These are phyloP conservation scores for Tetragonula carbonaria DNA, from an alignment of 2,888 invertebrate species.

Conservation along the genomic window DNA sequence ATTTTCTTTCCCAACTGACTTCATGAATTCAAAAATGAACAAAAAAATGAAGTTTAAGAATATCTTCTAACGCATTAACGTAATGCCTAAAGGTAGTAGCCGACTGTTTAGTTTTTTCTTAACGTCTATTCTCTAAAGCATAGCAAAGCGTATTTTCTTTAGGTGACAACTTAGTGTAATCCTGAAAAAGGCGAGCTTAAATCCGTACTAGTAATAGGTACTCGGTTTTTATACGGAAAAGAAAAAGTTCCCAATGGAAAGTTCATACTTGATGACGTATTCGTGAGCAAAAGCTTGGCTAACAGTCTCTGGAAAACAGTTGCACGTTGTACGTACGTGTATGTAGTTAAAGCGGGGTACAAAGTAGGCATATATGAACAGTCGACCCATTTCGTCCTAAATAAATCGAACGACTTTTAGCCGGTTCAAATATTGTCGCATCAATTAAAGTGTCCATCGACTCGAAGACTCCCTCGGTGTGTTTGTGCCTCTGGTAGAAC, in stretches of 20 bases:
- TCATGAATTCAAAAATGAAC: background rate
- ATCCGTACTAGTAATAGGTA: slow-evolving; percentile 11
- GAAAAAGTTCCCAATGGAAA: slow-evolving; percentile 17
- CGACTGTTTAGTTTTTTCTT: background rate
- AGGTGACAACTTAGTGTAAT: background rate
- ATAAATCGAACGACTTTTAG: slow-evolving; percentile 79
- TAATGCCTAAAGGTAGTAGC: too few relatives aligned
- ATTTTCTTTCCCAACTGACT: background rate
- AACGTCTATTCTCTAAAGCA: background rate
- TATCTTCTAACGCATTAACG: background rate
- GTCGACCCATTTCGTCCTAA: slow-evolving; percentile 66
- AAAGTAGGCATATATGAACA: slow-evolving; percentile 67
- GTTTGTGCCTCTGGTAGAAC: slow-evolving; percentile 29
- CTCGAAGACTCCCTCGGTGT: slow-evolving; percentile 19
- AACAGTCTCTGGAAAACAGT: slow-evolving; percentile 55
- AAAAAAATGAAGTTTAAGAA: background rate
- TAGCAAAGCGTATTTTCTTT: background rate
- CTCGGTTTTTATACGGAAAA: background rate
- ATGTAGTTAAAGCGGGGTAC: slow-evolving; percentile 56
- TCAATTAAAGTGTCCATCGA: slow-evolving; percentile 76
- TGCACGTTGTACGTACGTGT: slow-evolving; percentile 60
- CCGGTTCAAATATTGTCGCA: slow-evolving; percentile 81
- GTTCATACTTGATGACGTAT: slow-evolving; percentile 31
- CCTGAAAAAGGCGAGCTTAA: background rate
- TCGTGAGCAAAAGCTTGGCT: background rate